Base-by-base conservation (phyloP, 35 echinoderm and acorn worm genomes). In the Ptychodera flava region DNA sequence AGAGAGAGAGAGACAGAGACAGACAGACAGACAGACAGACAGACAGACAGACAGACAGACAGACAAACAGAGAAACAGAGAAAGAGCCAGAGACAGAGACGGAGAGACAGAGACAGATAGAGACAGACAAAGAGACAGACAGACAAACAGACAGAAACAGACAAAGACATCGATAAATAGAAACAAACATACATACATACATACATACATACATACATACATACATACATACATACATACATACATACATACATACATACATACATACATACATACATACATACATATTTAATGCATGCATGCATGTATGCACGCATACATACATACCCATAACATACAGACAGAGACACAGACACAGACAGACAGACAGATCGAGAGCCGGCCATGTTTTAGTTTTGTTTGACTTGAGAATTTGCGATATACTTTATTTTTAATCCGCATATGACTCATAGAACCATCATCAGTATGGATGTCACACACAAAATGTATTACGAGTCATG, bases 121-220 rank as follows among this genome's bases (percentile, higher is more conserved):
- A 64, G 6, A 64, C 45, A 64, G 22, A 64, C 45, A 64, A 64
- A 64, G 6, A 64, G 22, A 64, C 45, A 64, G 22, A 64, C 45
- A 64, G 22, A 64, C 45, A 64, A 64, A 64, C 45, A 64, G 45
- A 64, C 45, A 64, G 6, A 64, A 6, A 64, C 45, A 64, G 6
- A 64, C 45, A 64, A 6, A 64, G 6, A 64, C 45, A 64, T 64
- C 6, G 6, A 64, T 64, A 64, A 6, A 64, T 64, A 64, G 6
- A 64, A 12, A 64, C 45, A 64, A 12, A 64, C 45, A 64, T 64
- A 64, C 45, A 64, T 64, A 64, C 45, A 64, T 64, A 64, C 45
- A 64, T 64, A 64, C 45, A 64, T 64, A 64, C 45, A 64, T 64
- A 64, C 45, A 64, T 64, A 64, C 45, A 64, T 64, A 64, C 45